Evolutionary conservation across 2,888 invertebrate genomes (phyloP), one percentile per base, ranked within the genome.

Genomic region (Volucella zonaria): DNA sequence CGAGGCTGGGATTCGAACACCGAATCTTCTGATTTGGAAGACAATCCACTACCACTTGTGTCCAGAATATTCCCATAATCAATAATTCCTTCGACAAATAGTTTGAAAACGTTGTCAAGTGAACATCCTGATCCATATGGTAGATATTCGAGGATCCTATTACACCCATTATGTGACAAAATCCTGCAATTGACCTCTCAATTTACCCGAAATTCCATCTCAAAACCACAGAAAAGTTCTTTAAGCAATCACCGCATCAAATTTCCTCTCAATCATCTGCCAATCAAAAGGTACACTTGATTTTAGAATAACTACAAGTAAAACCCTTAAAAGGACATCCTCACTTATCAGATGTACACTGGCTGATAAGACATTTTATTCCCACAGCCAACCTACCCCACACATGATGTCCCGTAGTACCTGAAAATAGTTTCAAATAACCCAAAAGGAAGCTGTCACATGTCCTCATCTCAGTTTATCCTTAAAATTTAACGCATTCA

Each of bases 121-220:
- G 56, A 70, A 71, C 52, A 81, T 80, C 83, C 75, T 66, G 80
- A 76, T 67, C 58, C 10, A 54, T 38, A 12, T 23, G 11, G 54
- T 38, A 45, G 38, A 67, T 31, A 31, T 9, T 61, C 40, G 47
- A 59, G 54, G 71, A 73, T 85, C 79, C 49, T 38, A 58, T 85
- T 76, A 18, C 83, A 71, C 10, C 15, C 31, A 76, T 80, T 58
- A 58, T 47, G 62, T 49, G 54, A 58, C 40, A 64, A 59, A 73
- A 71, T 71, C 31, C 56, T 18, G 56, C 79, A 71, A 80, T 80
- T 83, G 75, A 80, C 75, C 80, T 81, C 12, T 81, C 81, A 81
- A 62, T 71, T 80, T 64, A 52, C 18, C 18, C 18, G 31, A 76
- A 59, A 42, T 66, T 61, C 23, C 40, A 68, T 45, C 56, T 62